Evolutionary conservation across 2,888 invertebrate species (phyloP), one percentile per base, ranked within the genome.

Genomic region (Lasioglossum morio): DNA sequence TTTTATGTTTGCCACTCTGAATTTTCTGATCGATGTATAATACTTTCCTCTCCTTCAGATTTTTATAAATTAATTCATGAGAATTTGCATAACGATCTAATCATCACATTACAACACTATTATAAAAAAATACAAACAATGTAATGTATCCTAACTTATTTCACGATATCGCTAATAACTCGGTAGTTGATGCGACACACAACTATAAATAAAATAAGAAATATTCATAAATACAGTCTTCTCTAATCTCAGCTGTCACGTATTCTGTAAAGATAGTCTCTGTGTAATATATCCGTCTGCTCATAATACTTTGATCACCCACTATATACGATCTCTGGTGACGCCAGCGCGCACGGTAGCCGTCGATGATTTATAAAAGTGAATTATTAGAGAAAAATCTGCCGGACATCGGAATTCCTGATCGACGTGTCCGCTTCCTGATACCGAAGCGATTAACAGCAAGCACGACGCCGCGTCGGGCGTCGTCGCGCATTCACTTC

Each of bases 391-490:
- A 34, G 23, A 30, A 63, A 77, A 34, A 74, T 30, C 7, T 30
- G n/a, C 40, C 57, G 83, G 77, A 60, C 82, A 74, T 63, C 40
- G 74, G 77, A 82, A 84, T 82, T 82, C 78, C 60, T 74, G 83
- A 84, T 82, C 77, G 82, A 78, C 77, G 84, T 84, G 83, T 82
- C 84, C 83, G 73, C 74, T 82, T 84, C 83, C 83, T 82, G 84
- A 84, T 86, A 81, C 37, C 77, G 72, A 57, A 48, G 73, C 85
- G 85, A 84, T 86, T 84, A 84, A 84, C 77, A 57, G 84, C 80
- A 72, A 80, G 80, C 74, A 72, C 81, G 85, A 69, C 66, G 34
- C 81, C 40, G 46, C 46, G 34, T 75, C 40, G 72, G 81, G 78
- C 80, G 81, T 87, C 84, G 84, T 74, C 77, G 69, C 43, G 87